Evolutionary conservation across 2,113 vertebrate genomes (phyloP).

Genomic region (Silurus glanis): DNA sequence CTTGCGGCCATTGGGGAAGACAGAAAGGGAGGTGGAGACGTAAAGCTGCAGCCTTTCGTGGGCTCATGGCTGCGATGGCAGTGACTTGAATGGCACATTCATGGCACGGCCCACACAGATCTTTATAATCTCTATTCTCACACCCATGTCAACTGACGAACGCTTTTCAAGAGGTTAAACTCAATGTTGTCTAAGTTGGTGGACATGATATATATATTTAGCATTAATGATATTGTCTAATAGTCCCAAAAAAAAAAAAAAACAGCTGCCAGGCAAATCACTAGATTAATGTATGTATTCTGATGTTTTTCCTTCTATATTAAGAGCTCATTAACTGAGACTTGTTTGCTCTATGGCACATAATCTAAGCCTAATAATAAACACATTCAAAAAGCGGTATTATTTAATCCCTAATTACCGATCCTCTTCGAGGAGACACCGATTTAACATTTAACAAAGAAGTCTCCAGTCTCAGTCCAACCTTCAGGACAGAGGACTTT

Average conservation of each 20-base stretch:
- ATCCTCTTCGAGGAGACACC: background rate
- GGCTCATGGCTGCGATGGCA: background rate
- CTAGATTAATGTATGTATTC: background rate
- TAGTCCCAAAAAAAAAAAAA: background rate
- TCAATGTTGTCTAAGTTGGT: background rate
- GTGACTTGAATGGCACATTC: background rate
- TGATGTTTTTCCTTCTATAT: background rate
- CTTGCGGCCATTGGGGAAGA: conserved; percentile 45
- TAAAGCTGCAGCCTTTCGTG: conserved; percentile 6
- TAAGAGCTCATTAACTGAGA: background rate
- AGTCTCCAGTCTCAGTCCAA: background rate
- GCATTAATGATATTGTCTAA: background rate
- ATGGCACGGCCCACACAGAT: background rate
- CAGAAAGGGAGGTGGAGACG: conserved; percentile 25
- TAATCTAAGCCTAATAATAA: background rate
- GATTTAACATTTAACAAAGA: background rate
- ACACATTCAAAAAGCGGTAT: background rate
- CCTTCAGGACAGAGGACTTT: background rate
- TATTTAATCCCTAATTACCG: background rate
- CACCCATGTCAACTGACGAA: background rate
- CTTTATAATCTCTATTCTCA: background rate
- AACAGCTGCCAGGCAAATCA: background rate
- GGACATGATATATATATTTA: background rate
- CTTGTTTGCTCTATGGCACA: background rate
- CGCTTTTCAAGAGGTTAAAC: background rate